Evolutionary conservation across 2,113 vertebrate genomes (phyloP), one percentile per base, ranked within the genome.

Genomic region (Spheniscus mendiculus): DNA sequence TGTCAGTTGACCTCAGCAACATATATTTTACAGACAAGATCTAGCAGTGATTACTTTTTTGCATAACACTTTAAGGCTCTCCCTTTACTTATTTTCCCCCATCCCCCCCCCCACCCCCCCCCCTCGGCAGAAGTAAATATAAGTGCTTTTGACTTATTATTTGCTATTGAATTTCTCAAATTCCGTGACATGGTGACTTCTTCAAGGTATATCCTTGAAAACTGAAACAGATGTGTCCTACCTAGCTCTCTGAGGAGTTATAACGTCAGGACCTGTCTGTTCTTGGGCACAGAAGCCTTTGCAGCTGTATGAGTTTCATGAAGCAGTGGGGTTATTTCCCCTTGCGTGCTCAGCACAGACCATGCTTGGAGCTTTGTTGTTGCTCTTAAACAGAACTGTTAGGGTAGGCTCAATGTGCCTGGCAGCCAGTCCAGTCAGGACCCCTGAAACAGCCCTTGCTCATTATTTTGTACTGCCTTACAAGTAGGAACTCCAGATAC

Each of bases 41-140:
- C 79, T 80, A 92, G 25, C 71, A 86, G 59, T 27, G 42, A 84
- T 84, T 78, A 63, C 18, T 47, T 52, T 62, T 86, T 86, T 84
- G 42, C n/a, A 47, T 67, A 82, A 79, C 7, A 40, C 44, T 74
- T 71, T 44, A 89, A 85, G 44, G 26, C 36, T 84, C 34, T 87
- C 15, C 17, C 36, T 86, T 61, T 83, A 45, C 17, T 72, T 44
- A 42, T 55, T 88, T 79, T 66, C 52, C 10, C 63, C 66, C 10
- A 3, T 2, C 42, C 42, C 3, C 40, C 4, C 45, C 27, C 44
- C 61, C 10, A 3, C 3, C 5, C 3, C 13, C 15, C 6, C 4
- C 40, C 27, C 49, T 59, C 29, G 20, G 44, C 11, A 76, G 58
- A 91, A 84, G 38, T 63, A 90, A 69, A 36, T 45, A 8, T 10